phyloP scores from a whole-genome alignment of 2,797 vertebrate genomes.

The Lycodopsis pacificus region DNA sequence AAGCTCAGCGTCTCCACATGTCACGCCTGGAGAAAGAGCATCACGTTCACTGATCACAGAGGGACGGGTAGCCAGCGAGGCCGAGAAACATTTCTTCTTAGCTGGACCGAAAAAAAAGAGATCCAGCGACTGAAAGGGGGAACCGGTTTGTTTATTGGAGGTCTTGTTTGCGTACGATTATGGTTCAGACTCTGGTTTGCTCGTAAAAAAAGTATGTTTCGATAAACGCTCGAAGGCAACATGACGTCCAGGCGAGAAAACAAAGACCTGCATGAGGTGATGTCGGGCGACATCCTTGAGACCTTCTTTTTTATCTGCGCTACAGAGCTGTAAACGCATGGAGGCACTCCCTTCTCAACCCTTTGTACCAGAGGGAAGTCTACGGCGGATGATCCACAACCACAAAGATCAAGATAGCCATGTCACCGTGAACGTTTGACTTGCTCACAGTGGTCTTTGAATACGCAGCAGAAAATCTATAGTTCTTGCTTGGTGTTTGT shows the following conservation, averaged over 20 bases:
- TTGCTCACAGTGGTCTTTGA: neutral
- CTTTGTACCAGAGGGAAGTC: conserved; percentile 50
- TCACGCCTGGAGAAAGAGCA: conserved; percentile 74
- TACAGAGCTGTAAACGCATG: conserved; percentile 42
- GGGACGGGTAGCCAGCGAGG: rapidly evolving
- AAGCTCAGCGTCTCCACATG: conserved; percentile 77
- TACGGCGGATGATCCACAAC: conserved; percentile 31
- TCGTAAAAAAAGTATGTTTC: neutral
- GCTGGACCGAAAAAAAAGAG: neutral
- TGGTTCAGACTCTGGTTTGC: neutral
- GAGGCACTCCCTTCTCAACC: conserved; percentile 59
- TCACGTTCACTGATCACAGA: neutral
- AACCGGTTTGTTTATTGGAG: conserved; percentile 15
- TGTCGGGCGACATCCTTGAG: neutral
- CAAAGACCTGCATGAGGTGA: neutral
- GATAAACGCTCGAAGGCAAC: neutral
- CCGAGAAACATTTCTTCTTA: neutral
- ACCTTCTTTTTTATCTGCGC: conserved; percentile 28
- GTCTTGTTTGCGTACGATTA: neutral
- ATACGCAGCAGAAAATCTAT: neutral
- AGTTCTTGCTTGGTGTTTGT: neutral
- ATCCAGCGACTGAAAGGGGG: conserved; percentile 11
- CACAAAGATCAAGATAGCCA: conserved; percentile 26
- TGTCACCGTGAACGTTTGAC: conserved; percentile 50
- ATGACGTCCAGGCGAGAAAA: neutral